These are phyloP conservation scores for human (Homo sapiens) DNA, from an alignment of 2,113 vertebrate genomes.

Conservation along the genomic window GRCh38 chr19:56383001-56383500, in stretches of 20 bases:
- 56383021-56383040: neutral
- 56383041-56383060: neutral
- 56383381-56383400: neutral
- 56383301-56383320: neutral
- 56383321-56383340: neutral
- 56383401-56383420: neutral
- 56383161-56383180: neutral
- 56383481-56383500: no score
- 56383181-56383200: neutral
- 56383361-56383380: neutral
- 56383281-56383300: neutral
- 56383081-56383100: neutral
- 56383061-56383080: neutral
- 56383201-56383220: neutral
- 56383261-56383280: neutral
- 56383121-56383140: neutral
- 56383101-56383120: neutral
- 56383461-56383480: neutral
- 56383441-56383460: neutral
- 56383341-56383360: neutral
- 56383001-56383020: neutral
- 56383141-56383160: neutral
- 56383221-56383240: neutral
- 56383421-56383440: neutral
- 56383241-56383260: neutral